phyloP scores from a whole-genome alignment of 2,888 invertebrate species.

The Galerucella pusilla region DNA sequence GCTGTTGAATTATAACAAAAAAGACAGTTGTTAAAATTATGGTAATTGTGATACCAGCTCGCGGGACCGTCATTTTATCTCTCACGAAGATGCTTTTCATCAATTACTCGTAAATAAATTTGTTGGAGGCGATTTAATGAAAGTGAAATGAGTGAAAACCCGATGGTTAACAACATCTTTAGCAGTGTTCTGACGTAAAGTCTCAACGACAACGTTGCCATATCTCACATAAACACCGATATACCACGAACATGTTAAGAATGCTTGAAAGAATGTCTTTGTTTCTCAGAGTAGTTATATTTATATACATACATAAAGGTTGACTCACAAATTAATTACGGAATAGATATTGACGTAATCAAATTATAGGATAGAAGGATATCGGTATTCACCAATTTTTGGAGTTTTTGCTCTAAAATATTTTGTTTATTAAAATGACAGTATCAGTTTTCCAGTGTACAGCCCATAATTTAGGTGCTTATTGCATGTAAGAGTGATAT shows the following conservation, averaged over 20 bases:
- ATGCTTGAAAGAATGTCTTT: background rate
- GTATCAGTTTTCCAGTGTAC: too few species aligned
- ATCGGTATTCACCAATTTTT: background rate
- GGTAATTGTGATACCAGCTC: conserved; percentile 3
- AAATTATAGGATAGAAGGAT: background rate
- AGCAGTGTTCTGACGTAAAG: conserved; percentile 8
- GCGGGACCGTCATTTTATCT: conserved; percentile 11
- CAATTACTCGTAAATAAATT: conserved; percentile 36
- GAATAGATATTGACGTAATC: background rate
- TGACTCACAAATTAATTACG: background rate
- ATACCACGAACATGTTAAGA: background rate
- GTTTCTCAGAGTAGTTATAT: background rate
- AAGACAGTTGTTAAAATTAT: conserved; percentile 16
- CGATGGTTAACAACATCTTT: conserved; percentile 46
- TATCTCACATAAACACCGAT: background rate
- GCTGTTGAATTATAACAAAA: conserved; percentile 20
- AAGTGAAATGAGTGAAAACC: conserved; percentile 64
- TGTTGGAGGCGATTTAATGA: conserved; percentile 58
- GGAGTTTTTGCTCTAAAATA: too few species aligned
- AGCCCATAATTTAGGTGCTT: too few species aligned
- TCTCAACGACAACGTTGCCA: conserved; percentile 5
- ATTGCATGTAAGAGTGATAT: too few species aligned
- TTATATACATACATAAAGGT: background rate
- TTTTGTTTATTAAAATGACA: too few species aligned
- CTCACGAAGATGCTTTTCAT: conserved; percentile 30